phyloP scores from a whole-genome alignment of 2,797 vertebrate species.

The Sebastiscus tertius region DNA sequence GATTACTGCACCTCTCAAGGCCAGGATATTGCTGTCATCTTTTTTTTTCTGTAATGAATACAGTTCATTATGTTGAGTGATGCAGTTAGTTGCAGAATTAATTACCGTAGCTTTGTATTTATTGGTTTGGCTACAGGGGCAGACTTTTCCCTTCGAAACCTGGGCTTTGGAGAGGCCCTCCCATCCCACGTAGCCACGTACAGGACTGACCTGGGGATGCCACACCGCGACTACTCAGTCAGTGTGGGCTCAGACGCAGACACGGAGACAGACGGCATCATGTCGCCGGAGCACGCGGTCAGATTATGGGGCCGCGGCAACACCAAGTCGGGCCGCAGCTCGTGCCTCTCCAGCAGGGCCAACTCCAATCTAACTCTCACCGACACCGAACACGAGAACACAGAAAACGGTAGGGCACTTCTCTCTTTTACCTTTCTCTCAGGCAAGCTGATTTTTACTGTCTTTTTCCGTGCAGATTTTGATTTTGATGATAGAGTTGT shows the following conservation, averaged over 20 bases:
- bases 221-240: constrained; percentile 93
- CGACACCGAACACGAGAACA: constrained; percentile 97
- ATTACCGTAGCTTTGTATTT: constrained; percentile 27
- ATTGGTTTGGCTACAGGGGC: constrained; percentile 77
- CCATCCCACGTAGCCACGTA: constrained; percentile 90
- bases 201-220: constrained; percentile 89
- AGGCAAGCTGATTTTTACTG: not conserved
- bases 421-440: not conserved
- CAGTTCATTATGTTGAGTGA: constrained; percentile 30
- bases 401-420: constrained; percentile 88
- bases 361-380: constrained; percentile 99
- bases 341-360: constrained; percentile 96
- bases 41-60: constrained; percentile 10
- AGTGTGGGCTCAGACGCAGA: constrained; percentile 92
- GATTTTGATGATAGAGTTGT: not conserved
- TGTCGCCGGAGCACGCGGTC: constrained; percentile 93
- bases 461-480: constrained; percentile 1
- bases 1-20: constrained; percentile 1
- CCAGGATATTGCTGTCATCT: constrained; percentile 20
- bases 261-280: constrained; percentile 91
- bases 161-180: constrained; percentile 90
- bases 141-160: constrained; percentile 92
- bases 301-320: constrained; percentile 92
- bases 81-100: not conserved
- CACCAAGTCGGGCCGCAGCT: constrained; percentile 95